Conservation (phyloP, 2,797 vertebrate species). For the Acanthopagrus latus region DNA sequence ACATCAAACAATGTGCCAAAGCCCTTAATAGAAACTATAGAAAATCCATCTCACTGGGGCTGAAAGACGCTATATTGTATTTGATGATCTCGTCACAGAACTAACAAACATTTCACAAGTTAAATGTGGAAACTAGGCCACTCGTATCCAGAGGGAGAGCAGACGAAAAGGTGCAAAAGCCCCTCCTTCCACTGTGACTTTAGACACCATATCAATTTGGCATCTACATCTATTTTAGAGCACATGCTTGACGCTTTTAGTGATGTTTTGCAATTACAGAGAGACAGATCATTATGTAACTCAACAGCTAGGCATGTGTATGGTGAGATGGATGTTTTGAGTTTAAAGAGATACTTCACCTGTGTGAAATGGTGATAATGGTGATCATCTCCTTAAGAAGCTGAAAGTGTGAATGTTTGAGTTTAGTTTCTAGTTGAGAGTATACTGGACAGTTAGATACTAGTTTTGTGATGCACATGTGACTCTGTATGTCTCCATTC, state of each 20-base stretch:
- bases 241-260: constrained; percentile 31
- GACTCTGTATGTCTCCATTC: too few species aligned
- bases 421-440: neutral
- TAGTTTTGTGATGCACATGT: neutral
- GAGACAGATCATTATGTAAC: constrained; percentile 34
- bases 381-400: neutral
- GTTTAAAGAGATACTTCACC: constrained; percentile 10
- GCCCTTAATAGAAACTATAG: constrained; percentile 26
- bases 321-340: constrained; percentile 2
- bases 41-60: constrained; percentile 28
- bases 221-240: constrained; percentile 57
- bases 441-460: neutral
- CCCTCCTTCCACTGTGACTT: constrained; percentile 33
- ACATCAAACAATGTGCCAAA: constrained; percentile 41
- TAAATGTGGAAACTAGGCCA: constrained; percentile 72
- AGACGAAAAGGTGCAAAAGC: constrained; percentile 47
- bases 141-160: constrained; percentile 50
- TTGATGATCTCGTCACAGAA: constrained; percentile 52
- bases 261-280: constrained; percentile 29
- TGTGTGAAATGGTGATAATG: neutral
- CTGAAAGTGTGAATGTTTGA: neutral
- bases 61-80: constrained; percentile 22
- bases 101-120: constrained; percentile 62
- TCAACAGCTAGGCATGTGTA: constrained; percentile 19
- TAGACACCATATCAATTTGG: constrained; percentile 47